Base-by-base conservation (phyloP, 1,140 invertebrate genomes). In the Trichonephila clavipes region DNA sequence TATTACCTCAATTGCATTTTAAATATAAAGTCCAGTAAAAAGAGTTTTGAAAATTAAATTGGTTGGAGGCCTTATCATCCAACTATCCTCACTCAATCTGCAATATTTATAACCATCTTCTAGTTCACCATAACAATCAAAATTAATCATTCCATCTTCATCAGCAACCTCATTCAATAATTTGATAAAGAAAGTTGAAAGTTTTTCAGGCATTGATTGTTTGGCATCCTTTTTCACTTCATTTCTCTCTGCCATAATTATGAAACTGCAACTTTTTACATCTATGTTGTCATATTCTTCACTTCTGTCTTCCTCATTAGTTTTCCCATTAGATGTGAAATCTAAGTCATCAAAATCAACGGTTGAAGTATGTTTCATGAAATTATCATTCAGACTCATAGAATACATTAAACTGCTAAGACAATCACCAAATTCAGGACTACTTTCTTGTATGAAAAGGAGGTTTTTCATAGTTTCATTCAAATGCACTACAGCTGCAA, bases 1-100 rank as follows among this genome's bases (percentile, higher is more conserved):
- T 4, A 40, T 3, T 40, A 40, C 2, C 34, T 40, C 34, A 40
- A 40, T 4, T 40, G 2, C 34, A 40, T 4, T 10, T 88, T 58
- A 88, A 21, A 66, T 19, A 66, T 88, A 88, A 7, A 88, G 24
- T n/a, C 86, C 86, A 40, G 86, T 89, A 58, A 89, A 89, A 89
- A 89, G 44, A 1, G 88, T n/a, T 58, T 69, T 72, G 21, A 89
- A 69, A 58, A 44, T 51, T 10, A 89, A 34, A 59, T 89, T 28
- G 0, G 19, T n/a, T 5, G 88, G 51, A n/a, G 58, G 89, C 40
- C 24, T 90, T 10, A 90, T n/a, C 0, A 90, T 19, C 89, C 89
- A 90, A 40, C 72, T 51, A 34, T 90, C 58, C 61, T 61, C n/a
- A n/a, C 14, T 12, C 21, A 90, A 62, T 59, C 89, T 34, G 21